A percentile compares a stretch with the other conserved stretches of the same genome.
phyloP scores from a whole-genome alignment of 2,797 vertebrate species.

The Limosa lapponica region DNA sequence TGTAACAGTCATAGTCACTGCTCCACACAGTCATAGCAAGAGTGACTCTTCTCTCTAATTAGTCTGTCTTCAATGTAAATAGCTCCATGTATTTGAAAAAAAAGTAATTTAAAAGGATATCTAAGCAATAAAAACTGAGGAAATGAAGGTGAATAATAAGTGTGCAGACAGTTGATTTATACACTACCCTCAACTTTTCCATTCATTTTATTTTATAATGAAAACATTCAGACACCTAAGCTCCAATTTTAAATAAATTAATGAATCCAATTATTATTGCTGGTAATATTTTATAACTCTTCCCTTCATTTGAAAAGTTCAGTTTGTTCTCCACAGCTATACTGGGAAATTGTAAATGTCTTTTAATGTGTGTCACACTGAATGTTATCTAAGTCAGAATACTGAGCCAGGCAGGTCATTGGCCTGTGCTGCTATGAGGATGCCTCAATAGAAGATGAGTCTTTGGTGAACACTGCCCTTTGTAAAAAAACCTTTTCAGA shows the following conservation, averaged over 20 bases:
- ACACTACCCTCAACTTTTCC: accelerated
- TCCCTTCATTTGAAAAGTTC: not conserved
- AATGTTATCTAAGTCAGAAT: not conserved
- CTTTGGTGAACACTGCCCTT: not conserved
- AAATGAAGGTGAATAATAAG: not conserved
- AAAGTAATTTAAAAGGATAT: not conserved
- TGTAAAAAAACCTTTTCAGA: not conserved
- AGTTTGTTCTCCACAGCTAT: not conserved
- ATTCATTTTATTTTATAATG: not conserved
- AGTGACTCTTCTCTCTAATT: not conserved
- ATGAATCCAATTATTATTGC: not conserved
- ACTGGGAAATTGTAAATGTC: not conserved
- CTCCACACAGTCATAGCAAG: not conserved
- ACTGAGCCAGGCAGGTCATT: not conserved
- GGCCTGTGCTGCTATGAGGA: not conserved
- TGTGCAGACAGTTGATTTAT: no score
- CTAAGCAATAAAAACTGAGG: not conserved
- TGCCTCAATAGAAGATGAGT: not conserved
- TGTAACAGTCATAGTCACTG: not conserved
- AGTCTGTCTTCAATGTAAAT: not conserved
- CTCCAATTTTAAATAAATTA: not conserved
- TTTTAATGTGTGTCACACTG: not conserved
- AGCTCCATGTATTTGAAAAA: not conserved
- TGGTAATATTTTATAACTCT: not conserved
- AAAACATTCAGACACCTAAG: not conserved